Conservation (phyloP, 2,113 vertebrate genomes). For the Micronisus gabar region DNA sequence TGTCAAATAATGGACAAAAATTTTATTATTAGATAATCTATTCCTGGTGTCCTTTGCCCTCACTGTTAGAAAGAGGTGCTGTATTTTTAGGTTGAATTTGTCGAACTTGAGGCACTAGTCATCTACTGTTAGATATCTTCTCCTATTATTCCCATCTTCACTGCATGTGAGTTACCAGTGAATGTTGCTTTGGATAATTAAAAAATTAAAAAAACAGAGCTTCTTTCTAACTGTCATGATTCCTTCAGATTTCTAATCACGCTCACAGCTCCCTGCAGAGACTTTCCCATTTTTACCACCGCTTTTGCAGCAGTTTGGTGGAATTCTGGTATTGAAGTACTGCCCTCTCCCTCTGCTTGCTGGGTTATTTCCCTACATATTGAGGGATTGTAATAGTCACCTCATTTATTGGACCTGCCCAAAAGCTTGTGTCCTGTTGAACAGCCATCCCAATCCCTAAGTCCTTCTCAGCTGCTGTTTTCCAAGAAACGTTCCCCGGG, state of each 20-base stretch:
- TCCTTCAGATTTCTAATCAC: background rate
- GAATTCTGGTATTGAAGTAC: background rate
- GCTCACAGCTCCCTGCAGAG: background rate
- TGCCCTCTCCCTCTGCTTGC: background rate
- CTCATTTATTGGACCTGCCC: background rate
- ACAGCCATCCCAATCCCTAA: background rate
- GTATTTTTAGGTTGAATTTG: background rate
- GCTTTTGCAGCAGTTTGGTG: background rate
- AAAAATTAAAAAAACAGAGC: background rate
- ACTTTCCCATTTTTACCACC: background rate
- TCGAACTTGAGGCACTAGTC: background rate
- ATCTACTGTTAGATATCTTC: background rate
- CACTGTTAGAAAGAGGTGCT: background rate
- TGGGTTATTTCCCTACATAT: background rate
- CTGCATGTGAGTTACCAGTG: background rate
- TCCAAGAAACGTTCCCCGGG: background rate
- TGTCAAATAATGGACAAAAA: background rate
- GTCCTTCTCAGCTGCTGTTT: background rate
- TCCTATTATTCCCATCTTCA: background rate
- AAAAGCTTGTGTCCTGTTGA: background rate
- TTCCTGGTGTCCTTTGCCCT: background rate
- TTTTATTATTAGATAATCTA: background rate
- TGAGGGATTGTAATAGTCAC: background rate
- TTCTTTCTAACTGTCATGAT: background rate
- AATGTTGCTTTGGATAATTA: background rate